Evolutionary conservation across 23 tunicate genomes (phyloP).

Genomic region (Trididemnum nubilum): DNA sequence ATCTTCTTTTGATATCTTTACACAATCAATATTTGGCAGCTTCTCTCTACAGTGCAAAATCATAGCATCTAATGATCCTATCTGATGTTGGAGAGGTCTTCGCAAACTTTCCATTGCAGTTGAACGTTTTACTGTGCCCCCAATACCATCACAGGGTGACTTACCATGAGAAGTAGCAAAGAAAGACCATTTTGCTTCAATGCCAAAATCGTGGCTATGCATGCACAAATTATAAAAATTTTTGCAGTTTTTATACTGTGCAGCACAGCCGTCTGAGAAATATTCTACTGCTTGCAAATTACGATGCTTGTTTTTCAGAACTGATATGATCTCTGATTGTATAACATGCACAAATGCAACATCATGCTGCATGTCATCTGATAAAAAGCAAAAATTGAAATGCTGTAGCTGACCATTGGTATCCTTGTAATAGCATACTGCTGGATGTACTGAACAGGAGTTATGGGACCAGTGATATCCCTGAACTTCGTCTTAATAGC

Average conservation of each 20-base stretch:
- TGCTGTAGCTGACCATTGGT: neutral
- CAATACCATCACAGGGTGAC: conserved; percentile 13
- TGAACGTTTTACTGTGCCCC: conserved; percentile 2
- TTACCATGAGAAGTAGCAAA: conserved; percentile 5
- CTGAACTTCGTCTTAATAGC: neutral
- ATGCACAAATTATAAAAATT: neutral
- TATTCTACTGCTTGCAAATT: neutral
- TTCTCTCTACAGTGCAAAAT: neutral
- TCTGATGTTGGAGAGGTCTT: conserved; percentile 18
- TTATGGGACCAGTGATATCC: neutral
- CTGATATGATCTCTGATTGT: neutral
- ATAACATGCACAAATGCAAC: neutral
- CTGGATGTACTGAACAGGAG: neutral
- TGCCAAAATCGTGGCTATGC: neutral
- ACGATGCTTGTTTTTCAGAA: neutral
- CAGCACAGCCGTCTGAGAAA: no score
- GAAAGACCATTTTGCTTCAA: neutral
- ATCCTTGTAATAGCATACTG: neutral
- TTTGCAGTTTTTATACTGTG: neutral
- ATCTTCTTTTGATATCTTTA: neutral
- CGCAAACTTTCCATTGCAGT: neutral
- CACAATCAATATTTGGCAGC: neutral
- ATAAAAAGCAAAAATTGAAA: neutral
- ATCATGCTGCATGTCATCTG: neutral
- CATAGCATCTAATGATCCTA: neutral